A percentile compares a stretch with the other conserved stretches of the same genome.
Conservation (phyloP, 2,888 invertebrate species). For the Brenthis ino region DNA sequence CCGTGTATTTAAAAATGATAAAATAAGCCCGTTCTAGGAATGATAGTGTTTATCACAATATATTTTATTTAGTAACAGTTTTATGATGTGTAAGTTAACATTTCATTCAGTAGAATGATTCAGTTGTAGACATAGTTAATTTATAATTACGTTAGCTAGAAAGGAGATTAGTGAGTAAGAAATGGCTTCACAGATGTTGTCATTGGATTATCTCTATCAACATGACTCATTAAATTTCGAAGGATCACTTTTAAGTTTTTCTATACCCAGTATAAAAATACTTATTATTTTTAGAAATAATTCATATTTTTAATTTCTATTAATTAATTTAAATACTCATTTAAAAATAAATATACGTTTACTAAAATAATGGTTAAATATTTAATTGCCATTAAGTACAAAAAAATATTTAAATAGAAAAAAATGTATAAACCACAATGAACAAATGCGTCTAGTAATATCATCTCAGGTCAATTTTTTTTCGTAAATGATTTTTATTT, state of each 20-base stretch:
- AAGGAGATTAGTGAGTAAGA: conserved; percentile 32
- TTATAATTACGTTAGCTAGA: conserved; percentile 36
- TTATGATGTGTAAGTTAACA: conserved; percentile 20
- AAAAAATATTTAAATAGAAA: too few relatives aligned
- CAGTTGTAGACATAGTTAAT: conserved; percentile 34
- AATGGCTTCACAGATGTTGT: conserved; percentile 35
- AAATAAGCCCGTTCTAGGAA: not conserved
- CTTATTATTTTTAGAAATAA: too few relatives aligned
- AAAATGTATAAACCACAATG: too few relatives aligned
- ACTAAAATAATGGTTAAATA: too few relatives aligned
- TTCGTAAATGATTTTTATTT: too few relatives aligned
- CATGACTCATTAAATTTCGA: conserved; percentile 26
- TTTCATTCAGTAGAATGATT: conserved; percentile 38
- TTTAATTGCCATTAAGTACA: too few relatives aligned
- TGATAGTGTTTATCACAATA: not conserved
- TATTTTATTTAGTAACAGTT: conserved; percentile 8
- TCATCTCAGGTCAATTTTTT: too few relatives aligned
- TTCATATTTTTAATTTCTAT: too few relatives aligned
- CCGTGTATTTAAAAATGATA: not conserved
- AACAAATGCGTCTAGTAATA: too few relatives aligned
- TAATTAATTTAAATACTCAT: too few relatives aligned
- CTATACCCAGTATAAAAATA: not conserved
- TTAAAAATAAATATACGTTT: too few relatives aligned
- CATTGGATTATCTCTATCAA: conserved; percentile 33
- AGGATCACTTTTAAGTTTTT: conserved; percentile 3